Evolutionary conservation across 2,113 vertebrate species (phyloP).

Genomic region (Cyanoliseus patagonus): DNA sequence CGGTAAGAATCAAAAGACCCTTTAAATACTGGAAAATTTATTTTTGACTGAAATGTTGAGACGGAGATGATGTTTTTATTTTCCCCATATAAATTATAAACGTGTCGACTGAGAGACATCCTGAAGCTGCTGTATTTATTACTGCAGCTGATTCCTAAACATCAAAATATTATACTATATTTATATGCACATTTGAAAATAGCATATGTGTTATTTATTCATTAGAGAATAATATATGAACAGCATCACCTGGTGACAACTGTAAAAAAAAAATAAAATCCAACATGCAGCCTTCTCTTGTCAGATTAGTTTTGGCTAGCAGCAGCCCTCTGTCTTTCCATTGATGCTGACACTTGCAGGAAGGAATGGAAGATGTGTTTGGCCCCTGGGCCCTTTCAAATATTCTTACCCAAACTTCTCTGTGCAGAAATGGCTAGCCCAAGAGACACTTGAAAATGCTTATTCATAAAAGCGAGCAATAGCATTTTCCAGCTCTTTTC

Average conservation of each 20-base stretch:
- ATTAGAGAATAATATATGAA: conserved; percentile 24
- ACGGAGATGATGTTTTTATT: background rate
- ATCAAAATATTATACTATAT: conserved; percentile 35
- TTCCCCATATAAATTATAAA: background rate
- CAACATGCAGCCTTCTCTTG: background rate
- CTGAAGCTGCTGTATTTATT: background rate
- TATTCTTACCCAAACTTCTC: background rate
- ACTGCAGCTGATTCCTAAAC: background rate
- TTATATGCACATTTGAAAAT: conserved; percentile 20
- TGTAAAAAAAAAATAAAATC: background rate
- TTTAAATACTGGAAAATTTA: background rate
- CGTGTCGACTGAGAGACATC: background rate
- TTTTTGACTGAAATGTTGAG: background rate
- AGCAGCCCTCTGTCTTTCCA: background rate
- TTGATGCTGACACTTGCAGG: background rate
- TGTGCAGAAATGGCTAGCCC: background rate
- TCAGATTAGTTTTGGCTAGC: background rate
- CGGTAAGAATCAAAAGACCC: background rate
- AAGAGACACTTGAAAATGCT: background rate
- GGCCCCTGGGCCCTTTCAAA: background rate
- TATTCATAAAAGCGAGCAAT: background rate
- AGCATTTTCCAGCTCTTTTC: background rate
- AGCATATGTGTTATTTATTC: conserved; percentile 26
- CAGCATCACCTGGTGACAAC: conserved; percentile 38
- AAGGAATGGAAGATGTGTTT: background rate